These are phyloP conservation scores for Malurus elegans DNA, from an alignment of 2,113 vertebrate species.

Conservation along the genomic window DNA sequence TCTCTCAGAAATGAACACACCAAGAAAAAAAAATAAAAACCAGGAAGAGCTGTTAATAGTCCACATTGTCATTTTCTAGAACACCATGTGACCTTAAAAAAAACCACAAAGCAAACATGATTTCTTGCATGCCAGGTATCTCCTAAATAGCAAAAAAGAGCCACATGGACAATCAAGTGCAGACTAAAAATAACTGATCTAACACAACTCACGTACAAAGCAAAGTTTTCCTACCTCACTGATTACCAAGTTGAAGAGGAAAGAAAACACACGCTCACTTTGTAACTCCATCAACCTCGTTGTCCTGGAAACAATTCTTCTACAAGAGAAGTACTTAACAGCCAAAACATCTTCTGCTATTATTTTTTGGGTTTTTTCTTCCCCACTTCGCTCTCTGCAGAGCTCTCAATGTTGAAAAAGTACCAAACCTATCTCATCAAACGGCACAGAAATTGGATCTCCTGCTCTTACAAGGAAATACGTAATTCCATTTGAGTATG, in stretches of 20 bases:
- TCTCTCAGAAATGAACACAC: not conserved
- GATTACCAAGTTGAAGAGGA: not conserved
- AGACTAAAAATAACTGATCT: not conserved
- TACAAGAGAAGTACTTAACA: not conserved
- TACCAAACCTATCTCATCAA: not conserved
- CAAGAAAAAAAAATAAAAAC: too few species aligned
- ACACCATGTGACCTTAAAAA: not conserved
- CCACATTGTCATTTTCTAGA: not conserved
- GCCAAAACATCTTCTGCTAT: not conserved
- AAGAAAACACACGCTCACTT: not conserved
- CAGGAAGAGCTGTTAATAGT: not conserved
- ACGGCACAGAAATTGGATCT: not conserved
- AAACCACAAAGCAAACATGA: rapidly evolving
- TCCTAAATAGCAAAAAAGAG: not conserved
- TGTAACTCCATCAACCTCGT: conserved; percentile 9
- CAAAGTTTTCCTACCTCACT: not conserved
- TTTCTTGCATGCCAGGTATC: not conserved
- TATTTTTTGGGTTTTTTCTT: not conserved
- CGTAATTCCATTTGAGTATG: rapidly evolving
- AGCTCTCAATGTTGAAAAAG: not conserved
- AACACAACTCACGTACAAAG: not conserved
- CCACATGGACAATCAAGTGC: not conserved
- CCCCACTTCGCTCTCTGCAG: not conserved
- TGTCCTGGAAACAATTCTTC: conserved; percentile 19
- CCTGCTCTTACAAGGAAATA: not conserved